phyloP scores from a whole-genome alignment of 2,113 vertebrate genomes.

The Sorex araneus region DNA sequence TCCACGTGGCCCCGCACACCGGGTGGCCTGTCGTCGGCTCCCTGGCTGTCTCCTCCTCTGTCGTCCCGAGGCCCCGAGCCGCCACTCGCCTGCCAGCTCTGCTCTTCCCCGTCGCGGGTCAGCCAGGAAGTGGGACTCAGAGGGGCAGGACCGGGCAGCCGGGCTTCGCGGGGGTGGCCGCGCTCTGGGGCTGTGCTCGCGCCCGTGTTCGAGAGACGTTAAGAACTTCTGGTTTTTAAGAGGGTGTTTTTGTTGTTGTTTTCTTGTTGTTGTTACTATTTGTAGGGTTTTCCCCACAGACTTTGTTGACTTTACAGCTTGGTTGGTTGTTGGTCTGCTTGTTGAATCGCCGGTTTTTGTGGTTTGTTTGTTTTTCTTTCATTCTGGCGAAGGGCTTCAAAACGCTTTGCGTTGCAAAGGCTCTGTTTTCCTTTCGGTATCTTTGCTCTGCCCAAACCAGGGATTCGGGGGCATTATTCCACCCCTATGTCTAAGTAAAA shows the following conservation, averaged over 20 bases:
- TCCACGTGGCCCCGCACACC: neutral
- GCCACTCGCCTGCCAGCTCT: neutral
- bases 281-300: neutral
- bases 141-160: no score
- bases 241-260: no score
- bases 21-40: neutral
- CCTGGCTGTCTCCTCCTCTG: neutral
- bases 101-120: no score
- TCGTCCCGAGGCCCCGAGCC: neutral
- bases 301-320: neutral
- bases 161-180: no score
- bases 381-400: conserved; percentile 47
- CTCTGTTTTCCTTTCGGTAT: conserved; percentile 9
- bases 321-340: neutral
- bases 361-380: conserved; percentile 4
- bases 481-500: conserved; percentile 43
- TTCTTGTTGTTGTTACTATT: no score
- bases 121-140: no score
- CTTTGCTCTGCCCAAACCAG: neutral
- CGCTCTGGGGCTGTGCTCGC: no score
- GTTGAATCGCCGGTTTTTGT: neutral
- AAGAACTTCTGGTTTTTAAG: conserved; percentile 64
- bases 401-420: conserved; percentile 41
- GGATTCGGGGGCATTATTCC: conserved; percentile 32
- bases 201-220: conserved; percentile 39